Percentiles rank a stretch among this genome's conserved stretches.
phyloP scores from a whole-genome alignment of 2,888 invertebrate species.

The Myopa testacea region DNA sequence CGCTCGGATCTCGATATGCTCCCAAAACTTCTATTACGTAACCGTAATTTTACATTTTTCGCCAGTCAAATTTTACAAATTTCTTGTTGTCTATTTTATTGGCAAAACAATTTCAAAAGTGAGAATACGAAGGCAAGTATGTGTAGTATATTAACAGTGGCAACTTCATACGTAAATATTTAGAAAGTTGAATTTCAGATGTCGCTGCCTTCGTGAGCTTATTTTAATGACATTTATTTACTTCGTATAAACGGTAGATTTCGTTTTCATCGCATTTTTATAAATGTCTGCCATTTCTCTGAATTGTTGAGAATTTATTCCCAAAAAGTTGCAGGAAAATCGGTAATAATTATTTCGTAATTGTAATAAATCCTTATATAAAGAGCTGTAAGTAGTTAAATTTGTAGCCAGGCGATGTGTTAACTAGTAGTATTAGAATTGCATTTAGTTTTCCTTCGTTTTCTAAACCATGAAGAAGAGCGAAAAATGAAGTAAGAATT shows the following conservation, averaged over 20 bases:
- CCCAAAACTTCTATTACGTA: no score
- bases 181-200: background rate
- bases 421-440: no score
- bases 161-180: background rate
- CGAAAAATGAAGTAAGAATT: background rate
- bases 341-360: constrained; percentile 29
- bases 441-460: background rate
- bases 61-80: no score
- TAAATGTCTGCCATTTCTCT: constrained; percentile 45
- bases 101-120: no score
- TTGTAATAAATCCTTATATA: background rate
- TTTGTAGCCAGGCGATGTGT: no score
- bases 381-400: no score
- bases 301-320: constrained; percentile 42
- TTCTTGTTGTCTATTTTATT: no score
- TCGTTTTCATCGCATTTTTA: constrained; percentile 44
- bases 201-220: background rate
- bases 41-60: no score
- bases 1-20: no score
- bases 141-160: background rate
- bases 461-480: background rate
- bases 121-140: no score
- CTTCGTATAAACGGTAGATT: constrained; percentile 46
- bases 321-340: constrained; percentile 38
- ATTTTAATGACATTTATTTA: constrained; percentile 49